Evolutionary conservation across 2,113 vertebrate species (phyloP), one percentile per base, ranked within the genome.

Genomic region (Rousettus leschenaultii): DNA sequence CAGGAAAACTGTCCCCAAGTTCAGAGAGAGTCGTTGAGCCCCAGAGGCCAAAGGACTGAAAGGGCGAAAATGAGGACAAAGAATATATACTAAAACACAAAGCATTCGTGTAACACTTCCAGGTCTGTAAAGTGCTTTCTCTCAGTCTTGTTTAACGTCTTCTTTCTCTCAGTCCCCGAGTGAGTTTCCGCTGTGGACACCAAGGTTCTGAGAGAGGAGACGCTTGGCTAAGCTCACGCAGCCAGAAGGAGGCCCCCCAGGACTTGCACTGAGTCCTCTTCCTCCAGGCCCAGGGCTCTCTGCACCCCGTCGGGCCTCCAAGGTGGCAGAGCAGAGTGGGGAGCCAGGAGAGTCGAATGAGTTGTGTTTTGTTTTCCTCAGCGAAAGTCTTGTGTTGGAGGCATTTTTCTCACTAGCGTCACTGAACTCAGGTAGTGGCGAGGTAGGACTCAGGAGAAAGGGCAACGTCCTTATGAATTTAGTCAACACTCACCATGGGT

Each of bases 291-390:
- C n/a, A 63, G 73, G 9, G 35, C 63, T 45, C 28, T 1, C 59
- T 6, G 21, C 22, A 1, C 45, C 38, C 24, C 63, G 7, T n/a
- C 0, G 2, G 30, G 30, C 13, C 35, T 43, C 7, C 1, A 0
- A 38, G 59, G 45, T 0, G n/a, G 8, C 33, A 38, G 55, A 10
- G 1, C 28, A 1, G 12, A 22, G 4, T 13, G 43, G 13, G 8
- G 24, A 38, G 43, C 30, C 18, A 1, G 55, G 38, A 71, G 5
- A 3, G 53, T 61, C 40, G 12, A 89, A 84, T 3, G 28, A 87
- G 75, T 22, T 7, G 1, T 18, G 7, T 4, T 40, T 61, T 74
- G 57, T 21, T 24, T 57, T 53, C 57, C 4, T 7, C 3, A 14
- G 40, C 13, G 57, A 53, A n/a, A 57, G 30, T 78, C 21, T 11